Evolutionary conservation across 2,113 vertebrate genomes (phyloP), one percentile per base, ranked within the genome.

Genomic region (Pangasianodon hypophthalmus): DNA sequence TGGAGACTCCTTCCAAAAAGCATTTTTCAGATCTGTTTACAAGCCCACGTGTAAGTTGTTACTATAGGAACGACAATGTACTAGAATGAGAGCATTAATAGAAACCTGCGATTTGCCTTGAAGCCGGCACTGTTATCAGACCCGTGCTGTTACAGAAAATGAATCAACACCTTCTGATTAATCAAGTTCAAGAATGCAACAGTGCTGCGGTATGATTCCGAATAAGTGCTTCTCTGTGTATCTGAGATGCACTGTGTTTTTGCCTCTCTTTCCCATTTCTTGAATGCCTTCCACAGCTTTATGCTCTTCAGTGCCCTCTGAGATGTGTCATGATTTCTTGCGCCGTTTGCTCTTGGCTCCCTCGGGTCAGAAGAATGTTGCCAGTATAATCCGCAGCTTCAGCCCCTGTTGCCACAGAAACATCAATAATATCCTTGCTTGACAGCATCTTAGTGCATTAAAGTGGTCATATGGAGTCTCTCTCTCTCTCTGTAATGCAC

Each of bases 391-490:
- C 96, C 95, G 94, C 94, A 67, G 92, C 94, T 95, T 93, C 94
- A 94, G 92, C 93, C 91, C 82, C 92, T 93, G 96, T 96, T 96
- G 95, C 95, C 95, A 94, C 96, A 96, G 96, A 96, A 97, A 96
- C 96, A 95, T 96, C 96, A 96, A 97, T 97, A 97, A 96, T 95
- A 95, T 96, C 95, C 95, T 93, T 95, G 95, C 95, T 96, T 91
- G 94, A 96, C 95, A 97, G 93, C 95, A 96, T 96, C 95, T 96
- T 95, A 94, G 95, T 94, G 95, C 94, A 95, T 95, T 96, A 96
- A 95, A 96, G 95, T 95, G 95, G 93, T 95, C 93, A 88, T 94
- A 93, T 91, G 91, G 92, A 95, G 94, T 92, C 92, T 88, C 86
- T 84, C 87, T 90, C 84, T 86, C 89, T 92, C 84, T 89, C 90